Evolutionary conservation across 2,888 invertebrate species (phyloP), one percentile per base, ranked within the genome.

Genomic region (Gymnocheta viridis): DNA sequence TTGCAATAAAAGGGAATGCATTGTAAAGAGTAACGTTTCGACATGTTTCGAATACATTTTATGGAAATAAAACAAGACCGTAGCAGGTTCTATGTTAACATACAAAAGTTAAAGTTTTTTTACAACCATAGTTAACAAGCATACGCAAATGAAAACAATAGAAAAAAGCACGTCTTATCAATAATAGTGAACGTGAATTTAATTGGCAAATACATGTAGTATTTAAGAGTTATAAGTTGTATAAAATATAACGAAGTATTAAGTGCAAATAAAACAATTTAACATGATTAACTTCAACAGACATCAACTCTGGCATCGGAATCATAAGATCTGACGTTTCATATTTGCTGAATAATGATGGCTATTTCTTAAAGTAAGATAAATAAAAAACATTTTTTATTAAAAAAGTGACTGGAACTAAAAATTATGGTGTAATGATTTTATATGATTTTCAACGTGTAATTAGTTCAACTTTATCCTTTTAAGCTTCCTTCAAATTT

Each of bases 21-120:
- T 49, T 60, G 7, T 17, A 27, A 19, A 62, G 5, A 17, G 19
- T 41, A 54, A 62, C 29, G 29, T n/a, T n/a, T n/a, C n/a, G 51
- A 64, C 29, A 74, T 74, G 60, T 60, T 24, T 72, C 12, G 1
- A 35, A 32, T 60, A 49, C 58, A 47, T 22, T 72, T 35, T 72
- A 49, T 60, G 22, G 24, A 32, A 44, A 54, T 7, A 47, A 41
- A 41, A 24, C 7, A 35, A 49, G 4, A 51, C 32, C 19, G 4
- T 32, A 27, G 44, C 47, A 5, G 38, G 14, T 3, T 14, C 22
- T 22, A n/a, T 27, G n/a, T 2, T 1, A 41, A 41, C 9, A 41
- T n/a, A 38, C 3, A 64, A 44, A 24, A 49, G 49, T 49, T 49
- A 67, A 51, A 24, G 35, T 47, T 66, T 47, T 17, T 0, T 7